These are phyloP conservation scores for Caenorhabditis uteleia DNA, from an alignment of 2,888 invertebrate genomes.

Conservation along the genomic window DNA sequence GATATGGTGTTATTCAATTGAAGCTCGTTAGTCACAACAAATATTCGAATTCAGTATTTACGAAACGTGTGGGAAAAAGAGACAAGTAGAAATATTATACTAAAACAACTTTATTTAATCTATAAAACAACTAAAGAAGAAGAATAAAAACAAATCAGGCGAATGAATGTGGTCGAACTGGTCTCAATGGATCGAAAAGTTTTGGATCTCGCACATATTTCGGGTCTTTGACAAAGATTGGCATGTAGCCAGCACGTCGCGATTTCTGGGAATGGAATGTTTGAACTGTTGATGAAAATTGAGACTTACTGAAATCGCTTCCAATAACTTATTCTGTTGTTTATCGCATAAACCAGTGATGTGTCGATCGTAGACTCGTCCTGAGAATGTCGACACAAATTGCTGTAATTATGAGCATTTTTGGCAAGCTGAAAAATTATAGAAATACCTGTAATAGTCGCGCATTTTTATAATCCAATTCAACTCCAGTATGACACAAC, in stretches of 20 bases:
- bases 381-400: slow-evolving; percentile 93
- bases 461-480: slow-evolving; percentile 76
- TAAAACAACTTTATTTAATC: slow-evolving; percentile 1
- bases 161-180: slow-evolving; percentile 71
- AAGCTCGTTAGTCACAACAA: too few species aligned
- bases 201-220: slow-evolving; percentile 85
- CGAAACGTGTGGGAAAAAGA: neutral
- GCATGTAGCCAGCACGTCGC: slow-evolving; percentile 78
- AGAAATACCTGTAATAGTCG: slow-evolving; percentile 76
- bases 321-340: slow-evolving; percentile 57
- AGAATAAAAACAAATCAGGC: slow-evolving; percentile 44
- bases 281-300: neutral
- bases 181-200: slow-evolving; percentile 86
- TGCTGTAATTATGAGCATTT: slow-evolving; percentile 42
- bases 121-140: slow-evolving; percentile 11
- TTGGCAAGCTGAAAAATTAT: neutral
- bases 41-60: neutral
- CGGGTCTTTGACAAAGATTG: slow-evolving; percentile 80
- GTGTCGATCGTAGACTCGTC: slow-evolving; percentile 86
- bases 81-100: neutral
- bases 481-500: slow-evolving; percentile 59
- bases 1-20: too few species aligned
- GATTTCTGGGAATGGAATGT: slow-evolving; percentile 43
- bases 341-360: slow-evolving; percentile 86
- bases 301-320: slow-evolving; percentile 24